Evolutionary conservation across 2,797 vertebrate genomes (phyloP).

Genomic region (Danio jaintianensis): DNA sequence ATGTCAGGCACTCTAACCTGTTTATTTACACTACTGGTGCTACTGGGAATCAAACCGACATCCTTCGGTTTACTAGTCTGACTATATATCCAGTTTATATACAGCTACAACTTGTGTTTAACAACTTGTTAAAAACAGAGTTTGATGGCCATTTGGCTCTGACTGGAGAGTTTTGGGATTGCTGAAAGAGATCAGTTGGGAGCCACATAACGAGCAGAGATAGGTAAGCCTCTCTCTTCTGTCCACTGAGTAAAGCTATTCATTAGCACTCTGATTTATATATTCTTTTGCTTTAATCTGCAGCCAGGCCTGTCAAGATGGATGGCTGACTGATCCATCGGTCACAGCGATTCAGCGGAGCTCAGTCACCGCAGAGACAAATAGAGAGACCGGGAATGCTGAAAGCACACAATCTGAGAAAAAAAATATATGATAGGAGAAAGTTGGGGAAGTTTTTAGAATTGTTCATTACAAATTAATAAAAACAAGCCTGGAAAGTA

Average conservation of each 20-base stretch:
- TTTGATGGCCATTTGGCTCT: conserved; percentile 57
- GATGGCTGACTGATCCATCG: conserved; percentile 78
- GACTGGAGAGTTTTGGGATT: conserved; percentile 58
- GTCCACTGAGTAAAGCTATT: conserved; percentile 68
- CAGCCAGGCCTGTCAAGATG: conserved; percentile 74
- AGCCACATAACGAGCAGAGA: conserved; percentile 73
- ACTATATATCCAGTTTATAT: too few relatives aligned
- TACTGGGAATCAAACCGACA: too few relatives aligned
- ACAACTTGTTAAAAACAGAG: conserved; percentile 47
- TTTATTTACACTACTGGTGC: too few relatives aligned
- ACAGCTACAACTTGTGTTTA: conserved; percentile 19
- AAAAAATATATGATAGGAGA: conserved; percentile 5
- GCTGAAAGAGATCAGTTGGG: conserved; percentile 59
- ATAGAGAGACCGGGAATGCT: conserved; percentile 31
- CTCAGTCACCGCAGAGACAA: conserved; percentile 49
- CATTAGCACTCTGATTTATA: conserved; percentile 75
- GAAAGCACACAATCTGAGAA: not conserved
- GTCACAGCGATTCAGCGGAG: conserved; percentile 62
- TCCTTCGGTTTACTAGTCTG: too few relatives aligned
- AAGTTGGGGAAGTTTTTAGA: conserved; percentile 7
- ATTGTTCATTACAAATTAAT: conserved; percentile 15
- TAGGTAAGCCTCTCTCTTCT: conserved; percentile 61
- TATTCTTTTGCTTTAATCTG: conserved; percentile 77
- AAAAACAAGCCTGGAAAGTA: not conserved
- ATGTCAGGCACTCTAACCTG: too few relatives aligned